Base-by-base conservation (phyloP, 2,888 invertebrate species). In the Hydroisotoma schaefferi region DNA sequence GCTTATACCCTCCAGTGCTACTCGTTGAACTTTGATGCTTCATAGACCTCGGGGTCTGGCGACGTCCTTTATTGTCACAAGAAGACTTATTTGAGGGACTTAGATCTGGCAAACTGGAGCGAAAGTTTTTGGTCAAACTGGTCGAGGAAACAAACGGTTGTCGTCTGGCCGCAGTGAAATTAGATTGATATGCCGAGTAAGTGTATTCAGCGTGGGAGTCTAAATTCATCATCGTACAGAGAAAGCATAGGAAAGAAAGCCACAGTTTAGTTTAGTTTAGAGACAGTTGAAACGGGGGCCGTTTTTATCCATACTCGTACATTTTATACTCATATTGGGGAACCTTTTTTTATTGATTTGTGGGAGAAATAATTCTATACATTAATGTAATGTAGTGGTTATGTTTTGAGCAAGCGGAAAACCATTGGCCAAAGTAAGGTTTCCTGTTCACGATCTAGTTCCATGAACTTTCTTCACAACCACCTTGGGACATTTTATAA, bases 101-200 rank as follows among this genome's bases (percentile, higher is more conserved):
- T 15, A 69, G 46, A 44, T 69, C 65, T 23, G 69, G 69, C 40
- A 67, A 59, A 53, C 65, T 65, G 4, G 65, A 67, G 8, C 67
- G 63, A 46, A 69, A 62, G 18, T 43, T 53, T 47, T 23, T 10
- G 33, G 8, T 49, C 49, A 47, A 53, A 20, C 51, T 43, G 20
- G 53, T 10, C 33, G 25, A 27, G 33, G 33, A 48, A 25, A 29
- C n/a, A 27, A 40, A 25, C 48, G 26, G 26, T 18, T 33, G 44
- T 33, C 38, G 23, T 29, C 37, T 47, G 3, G 6, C 3, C 5
- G 26, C 26, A 3, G 54, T 27, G n/a, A 56, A 59, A 33, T 59
- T 63, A 46, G 57, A 57, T 57, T 60, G 64, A 27, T 60, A 60
- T 12, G 60, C 53, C 1, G 60, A 60, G 51, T 54, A 54, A 4